Conservation (phyloP, 2,797 vertebrate species). For the Lophius americanus region DNA sequence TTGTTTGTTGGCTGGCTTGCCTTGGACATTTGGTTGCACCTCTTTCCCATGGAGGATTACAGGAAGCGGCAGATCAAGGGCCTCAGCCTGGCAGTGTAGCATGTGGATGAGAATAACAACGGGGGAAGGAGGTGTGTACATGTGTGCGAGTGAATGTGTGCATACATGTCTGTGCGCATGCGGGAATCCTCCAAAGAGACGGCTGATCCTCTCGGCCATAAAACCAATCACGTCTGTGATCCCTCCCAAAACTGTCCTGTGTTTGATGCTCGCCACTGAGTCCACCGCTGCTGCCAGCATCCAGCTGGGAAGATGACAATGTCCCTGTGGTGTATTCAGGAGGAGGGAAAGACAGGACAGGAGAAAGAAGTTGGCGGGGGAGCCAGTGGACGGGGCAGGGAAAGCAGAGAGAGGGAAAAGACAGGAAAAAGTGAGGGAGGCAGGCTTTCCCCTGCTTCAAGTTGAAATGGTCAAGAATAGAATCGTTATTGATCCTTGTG, state of each 20-base stretch:
- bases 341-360: constrained; percentile 23
- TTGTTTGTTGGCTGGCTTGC: constrained; percentile 46
- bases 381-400: constrained; percentile 18
- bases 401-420: constrained; percentile 26
- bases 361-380: constrained; percentile 30
- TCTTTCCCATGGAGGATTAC: constrained; percentile 69
- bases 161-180: constrained; percentile 11
- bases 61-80: constrained; percentile 81
- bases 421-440: constrained; percentile 41
- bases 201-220: constrained; percentile 57
- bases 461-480: constrained; percentile 77
- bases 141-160: constrained; percentile 11
- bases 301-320: constrained; percentile 58
- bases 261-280: constrained; percentile 58
- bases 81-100: constrained; percentile 65
- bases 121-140: constrained; percentile 51
- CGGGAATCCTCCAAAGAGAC: constrained; percentile 48
- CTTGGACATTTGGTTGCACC: constrained; percentile 67
- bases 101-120: constrained; percentile 69
- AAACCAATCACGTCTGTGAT: constrained; percentile 67
- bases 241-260: constrained; percentile 49
- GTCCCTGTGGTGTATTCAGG: constrained; percentile 56
- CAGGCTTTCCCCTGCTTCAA: constrained; percentile 64
- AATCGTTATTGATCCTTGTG: constrained; percentile 76
- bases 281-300: constrained; percentile 39